Base-by-base conservation (phyloP, 2,888 invertebrate genomes). In the Dione vanillae region DNA sequence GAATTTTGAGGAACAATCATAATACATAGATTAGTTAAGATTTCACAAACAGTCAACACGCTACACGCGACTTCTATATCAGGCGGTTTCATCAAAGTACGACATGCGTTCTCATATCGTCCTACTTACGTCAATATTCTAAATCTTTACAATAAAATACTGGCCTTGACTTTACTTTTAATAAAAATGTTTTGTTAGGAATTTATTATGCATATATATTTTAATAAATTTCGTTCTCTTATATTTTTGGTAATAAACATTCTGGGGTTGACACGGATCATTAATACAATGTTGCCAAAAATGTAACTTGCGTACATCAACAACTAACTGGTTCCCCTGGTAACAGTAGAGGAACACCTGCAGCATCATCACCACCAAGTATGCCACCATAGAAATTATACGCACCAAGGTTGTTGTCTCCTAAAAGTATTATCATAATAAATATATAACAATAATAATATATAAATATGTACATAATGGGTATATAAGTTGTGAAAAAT, bases 281-380 rank as follows among this genome's bases (percentile, higher is more conserved):
- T n/a, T n/a, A n/a, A n/a, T n/a, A n/a, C n/a, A n/a, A n/a, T n/a
- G n/a, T n/a, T n/a, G n/a, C n/a, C 12, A 54, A 52, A 52, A 12
- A 35, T 47, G 62, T 20, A 27, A 45, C 47, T 16, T 8, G 58
- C 16, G 10, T 56, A 65, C 65, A 56, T 68, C 76, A 76, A 49
- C 8, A 35, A 83, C 77, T 0, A 94, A 83, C 72, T 91, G 82
- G 71, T 91, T 88, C 37, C 94, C 94, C 68, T 91, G 91, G 73
- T 91, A 92, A 65, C 94, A 94, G 75, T 90, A 94, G 1, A 93
- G 65, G 70, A 89, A 93, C 11, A 94, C 87, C 78, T 94, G 87
- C 19, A 85, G 79, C 70, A 84, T 80, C 88, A 94, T 90, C 20
- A 82, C 82, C 0, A 83, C 14, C 2, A 90, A 77, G 70, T 90